A percentile compares a stretch with the other conserved stretches of the same genome.
Conservation (phyloP, 2,113 vertebrate species). For the Saccopteryx bilineata region DNA sequence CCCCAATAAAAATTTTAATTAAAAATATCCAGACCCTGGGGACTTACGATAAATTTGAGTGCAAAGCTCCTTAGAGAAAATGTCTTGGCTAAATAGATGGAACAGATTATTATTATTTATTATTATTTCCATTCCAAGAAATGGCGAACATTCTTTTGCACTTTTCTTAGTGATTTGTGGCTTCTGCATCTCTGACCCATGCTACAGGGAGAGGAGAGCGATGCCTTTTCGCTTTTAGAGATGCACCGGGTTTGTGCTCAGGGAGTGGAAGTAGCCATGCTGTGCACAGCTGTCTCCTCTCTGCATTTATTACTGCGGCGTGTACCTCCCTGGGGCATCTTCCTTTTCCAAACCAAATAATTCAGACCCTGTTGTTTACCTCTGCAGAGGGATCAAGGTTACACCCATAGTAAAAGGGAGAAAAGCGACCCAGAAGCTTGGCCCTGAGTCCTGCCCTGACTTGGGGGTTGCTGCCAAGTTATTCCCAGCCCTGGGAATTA, state of each 20-base stretch:
- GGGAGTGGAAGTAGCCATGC: conserved; percentile 22
- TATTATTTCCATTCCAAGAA: conserved; percentile 83
- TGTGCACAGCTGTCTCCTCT: conserved; percentile 58
- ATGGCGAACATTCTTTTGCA: conserved; percentile 76
- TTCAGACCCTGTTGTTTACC: conserved; percentile 72
- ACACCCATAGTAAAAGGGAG: conserved; percentile 52
- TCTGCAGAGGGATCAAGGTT: conserved; percentile 73
- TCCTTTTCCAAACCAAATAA: conserved; percentile 77
- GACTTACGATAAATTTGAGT: conserved; percentile 73
- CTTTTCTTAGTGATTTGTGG: conserved; percentile 80
- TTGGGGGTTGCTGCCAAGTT: conserved; percentile 70
- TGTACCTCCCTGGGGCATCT: conserved; percentile 71
- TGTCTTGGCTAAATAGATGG: conserved; percentile 71
- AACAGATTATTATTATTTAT: conserved; percentile 83
- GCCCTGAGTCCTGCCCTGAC: neutral
- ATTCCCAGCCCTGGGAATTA: conserved; percentile 70
- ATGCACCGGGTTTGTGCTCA: conserved; percentile 56
- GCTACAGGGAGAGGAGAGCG: conserved; percentile 49
- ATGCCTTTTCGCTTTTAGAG: conserved; percentile 64
- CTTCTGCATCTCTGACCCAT: conserved; percentile 47
- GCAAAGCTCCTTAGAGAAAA: conserved; percentile 75
- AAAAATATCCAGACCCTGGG: conserved; percentile 73
- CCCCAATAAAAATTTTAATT: conserved; percentile 76
- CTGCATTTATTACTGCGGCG: conserved; percentile 68
- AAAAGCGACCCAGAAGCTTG: conserved; percentile 57